phyloP scores from a whole-genome alignment of 2,888 invertebrate genomes.

The Anticlea derivata region DNA sequence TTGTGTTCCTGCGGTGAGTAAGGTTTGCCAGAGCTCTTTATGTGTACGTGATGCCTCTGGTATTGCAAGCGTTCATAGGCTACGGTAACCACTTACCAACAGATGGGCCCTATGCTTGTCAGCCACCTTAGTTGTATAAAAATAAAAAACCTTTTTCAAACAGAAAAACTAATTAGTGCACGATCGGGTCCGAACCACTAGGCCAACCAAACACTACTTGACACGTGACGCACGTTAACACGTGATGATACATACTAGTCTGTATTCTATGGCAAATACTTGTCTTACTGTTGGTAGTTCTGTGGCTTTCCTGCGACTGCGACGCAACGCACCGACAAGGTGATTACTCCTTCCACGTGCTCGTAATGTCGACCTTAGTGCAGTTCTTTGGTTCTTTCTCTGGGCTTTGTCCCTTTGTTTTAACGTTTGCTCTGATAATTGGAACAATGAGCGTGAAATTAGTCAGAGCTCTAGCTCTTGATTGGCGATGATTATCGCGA shows the following conservation, averaged over 20 bases:
- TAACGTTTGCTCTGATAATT: constrained; percentile 30
- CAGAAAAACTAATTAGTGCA: no score
- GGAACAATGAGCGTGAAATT: constrained; percentile 39
- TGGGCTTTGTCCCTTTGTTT: constrained; percentile 51
- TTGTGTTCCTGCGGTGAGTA: no score
- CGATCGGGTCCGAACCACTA: no score
- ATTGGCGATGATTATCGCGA: constrained; percentile 2
- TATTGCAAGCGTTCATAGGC: no score
- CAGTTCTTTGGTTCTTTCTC: constrained; percentile 40
- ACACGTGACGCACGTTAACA: constrained; percentile 44
- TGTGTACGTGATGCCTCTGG: no score
- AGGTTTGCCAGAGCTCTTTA: no score
- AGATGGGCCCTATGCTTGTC: no score
- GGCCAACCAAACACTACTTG: no score
- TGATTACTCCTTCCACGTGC: constrained; percentile 48
- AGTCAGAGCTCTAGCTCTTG: constrained; percentile 22
- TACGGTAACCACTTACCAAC: no score
- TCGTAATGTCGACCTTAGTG: constrained; percentile 54
- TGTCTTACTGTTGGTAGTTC: constrained; percentile 22
- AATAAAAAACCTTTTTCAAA: no score
- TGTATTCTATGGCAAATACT: constrained; percentile 10
- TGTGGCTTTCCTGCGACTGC: constrained; percentile 18
- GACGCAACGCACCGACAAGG: constrained; percentile 26
- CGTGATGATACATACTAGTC: constrained; percentile 10
- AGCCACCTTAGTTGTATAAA: no score